A percentile compares a stretch with the other conserved stretches of the same genome.
Conservation (phyloP, 2,797 vertebrate genomes). For the Sandelia bainsii region DNA sequence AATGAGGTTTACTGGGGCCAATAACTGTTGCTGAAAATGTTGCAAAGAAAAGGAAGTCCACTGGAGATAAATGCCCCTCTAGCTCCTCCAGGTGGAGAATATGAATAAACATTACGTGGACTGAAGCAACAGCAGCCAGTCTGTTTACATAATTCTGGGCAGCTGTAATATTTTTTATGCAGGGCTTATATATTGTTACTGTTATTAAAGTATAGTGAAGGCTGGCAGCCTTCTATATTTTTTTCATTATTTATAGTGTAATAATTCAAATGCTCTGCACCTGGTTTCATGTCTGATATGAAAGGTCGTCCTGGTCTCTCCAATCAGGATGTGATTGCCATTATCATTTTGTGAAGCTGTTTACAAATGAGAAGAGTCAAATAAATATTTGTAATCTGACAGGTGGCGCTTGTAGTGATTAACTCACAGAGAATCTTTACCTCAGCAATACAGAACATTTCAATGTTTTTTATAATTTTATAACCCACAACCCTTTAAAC, state of each 20-base stretch:
- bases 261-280: too few species aligned
- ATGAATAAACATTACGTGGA: background rate
- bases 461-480: background rate
- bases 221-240: too few species aligned
- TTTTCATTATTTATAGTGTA: too few species aligned
- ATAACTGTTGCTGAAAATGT: background rate
- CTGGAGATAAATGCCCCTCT: conserved; percentile 14
- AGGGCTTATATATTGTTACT: background rate
- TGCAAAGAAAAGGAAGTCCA: background rate
- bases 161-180: background rate
- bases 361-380: too few species aligned
- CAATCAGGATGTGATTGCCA: too few species aligned
- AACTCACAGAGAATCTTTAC: background rate
- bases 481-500: background rate
- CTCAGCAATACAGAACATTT: background rate
- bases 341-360: too few species aligned
- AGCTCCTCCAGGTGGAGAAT: conserved; percentile 31
- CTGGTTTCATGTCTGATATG: too few species aligned
- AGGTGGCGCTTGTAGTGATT: too few species aligned
- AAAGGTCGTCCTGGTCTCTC: too few species aligned
- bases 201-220: too few species aligned
- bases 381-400: background rate
- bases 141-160: background rate
- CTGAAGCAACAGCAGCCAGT: background rate
- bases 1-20: conserved; percentile 1